These are phyloP conservation scores for Cherax quadricarinatus DNA, from an alignment of 1,140 invertebrate species.

Conservation along the genomic window DNA sequence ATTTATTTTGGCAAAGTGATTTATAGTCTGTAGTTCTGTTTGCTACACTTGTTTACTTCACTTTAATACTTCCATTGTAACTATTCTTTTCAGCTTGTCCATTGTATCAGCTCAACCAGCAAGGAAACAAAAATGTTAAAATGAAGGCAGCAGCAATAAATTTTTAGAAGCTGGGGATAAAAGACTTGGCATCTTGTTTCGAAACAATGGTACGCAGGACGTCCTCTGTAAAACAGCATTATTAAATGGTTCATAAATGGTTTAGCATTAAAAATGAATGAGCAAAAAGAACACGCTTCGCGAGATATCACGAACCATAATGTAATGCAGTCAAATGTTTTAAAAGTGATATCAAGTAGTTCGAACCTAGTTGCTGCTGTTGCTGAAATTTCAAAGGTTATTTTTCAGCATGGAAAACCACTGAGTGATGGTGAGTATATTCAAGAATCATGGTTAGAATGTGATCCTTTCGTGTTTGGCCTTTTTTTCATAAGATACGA, in stretches of 20 bases:
- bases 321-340: too few species aligned
- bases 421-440: not conserved
- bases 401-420: not conserved
- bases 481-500: not conserved
- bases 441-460: not conserved
- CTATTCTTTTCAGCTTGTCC: not conserved
- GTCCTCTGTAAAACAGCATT: not conserved
- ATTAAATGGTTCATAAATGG: conserved; percentile 11
- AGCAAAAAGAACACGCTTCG: too few species aligned
- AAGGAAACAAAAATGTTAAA: not conserved
- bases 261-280: not conserved
- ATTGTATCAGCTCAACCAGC: not conserved
- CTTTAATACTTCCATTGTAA: not conserved
- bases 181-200: not conserved
- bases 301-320: too few species aligned
- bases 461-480: not conserved
- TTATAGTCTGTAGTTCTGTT: not conserved
- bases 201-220: not conserved
- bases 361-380: not conserved
- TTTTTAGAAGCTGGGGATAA: not conserved
- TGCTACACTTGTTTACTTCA: not conserved
- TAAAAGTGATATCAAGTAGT: not conserved
- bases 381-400: not conserved
- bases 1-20: not conserved
- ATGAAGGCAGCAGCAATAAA: not conserved